phyloP scores from a whole-genome alignment of 2,888 invertebrate genomes.

The Melinaea marsaeus region DNA sequence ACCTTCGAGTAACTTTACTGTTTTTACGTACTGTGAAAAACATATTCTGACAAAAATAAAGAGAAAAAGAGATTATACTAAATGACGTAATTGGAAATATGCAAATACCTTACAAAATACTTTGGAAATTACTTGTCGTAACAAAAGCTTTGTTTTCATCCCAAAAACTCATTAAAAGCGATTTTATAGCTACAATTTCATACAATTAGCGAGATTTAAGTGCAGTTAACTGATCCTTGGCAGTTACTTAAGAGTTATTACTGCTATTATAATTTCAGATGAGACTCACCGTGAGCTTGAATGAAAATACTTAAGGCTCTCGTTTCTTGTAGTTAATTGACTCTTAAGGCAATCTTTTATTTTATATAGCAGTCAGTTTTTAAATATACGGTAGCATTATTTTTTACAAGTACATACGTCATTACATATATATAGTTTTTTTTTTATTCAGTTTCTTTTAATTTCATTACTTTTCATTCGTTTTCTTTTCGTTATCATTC shows the following conservation, averaged over 20 bases:
- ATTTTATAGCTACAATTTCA: slow-evolving; percentile 6
- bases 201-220: slow-evolving; percentile 16
- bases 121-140: background rate
- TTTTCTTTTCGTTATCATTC: too few relatives aligned
- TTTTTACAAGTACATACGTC: too few relatives aligned
- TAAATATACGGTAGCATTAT: background rate
- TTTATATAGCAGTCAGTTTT: background rate
- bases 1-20: too few relatives aligned
- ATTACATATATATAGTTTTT: background rate
- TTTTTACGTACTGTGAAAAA: too few relatives aligned
- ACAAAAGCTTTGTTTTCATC: slow-evolving; percentile 6
- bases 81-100: background rate
- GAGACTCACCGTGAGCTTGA: slow-evolving; percentile 10
- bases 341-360: slow-evolving; percentile 2
- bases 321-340: slow-evolving; percentile 1
- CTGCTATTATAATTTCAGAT: slow-evolving; percentile 25
- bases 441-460: background rate
- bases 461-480: too few relatives aligned
- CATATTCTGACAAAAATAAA: background rate
- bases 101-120: slow-evolving; percentile 1
- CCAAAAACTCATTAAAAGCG: slow-evolving; percentile 6
- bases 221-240: slow-evolving; percentile 18
- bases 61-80: background rate
- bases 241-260: slow-evolving; percentile 23
- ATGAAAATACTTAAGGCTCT: background rate